Percentiles rank a stretch among this genome's conserved stretches.
Evolutionary conservation across 2,113 vertebrate genomes (phyloP).

Genomic region (Oreocharis arfaki): DNA sequence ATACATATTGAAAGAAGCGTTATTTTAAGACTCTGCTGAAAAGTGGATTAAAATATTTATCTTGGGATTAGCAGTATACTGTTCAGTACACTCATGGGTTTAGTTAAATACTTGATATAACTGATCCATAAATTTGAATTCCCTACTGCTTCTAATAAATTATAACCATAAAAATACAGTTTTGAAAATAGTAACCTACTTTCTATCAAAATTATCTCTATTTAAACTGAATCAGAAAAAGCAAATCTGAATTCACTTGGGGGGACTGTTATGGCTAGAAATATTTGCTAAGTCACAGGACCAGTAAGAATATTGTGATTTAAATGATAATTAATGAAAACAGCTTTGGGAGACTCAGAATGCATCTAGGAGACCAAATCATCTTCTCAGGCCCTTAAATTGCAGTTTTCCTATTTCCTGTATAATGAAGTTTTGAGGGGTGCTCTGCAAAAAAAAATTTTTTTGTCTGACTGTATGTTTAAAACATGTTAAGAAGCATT

Average conservation of each 20-base stretch:
- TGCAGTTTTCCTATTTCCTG: not conserved
- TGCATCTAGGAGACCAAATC: not conserved
- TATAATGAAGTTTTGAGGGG: not conserved
- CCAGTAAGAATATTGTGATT: not conserved
- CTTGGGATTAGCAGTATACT: slow-evolving; percentile 42
- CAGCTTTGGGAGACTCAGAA: not conserved
- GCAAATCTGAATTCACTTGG: not conserved
- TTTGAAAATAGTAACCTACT: slow-evolving; percentile 10
- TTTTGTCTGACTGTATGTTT: not conserved
- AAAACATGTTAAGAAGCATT: not conserved
- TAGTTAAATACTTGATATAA: slow-evolving; percentile 48
- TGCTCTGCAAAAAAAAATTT: not conserved
- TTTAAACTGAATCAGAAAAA: not conserved
- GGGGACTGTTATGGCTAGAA: not conserved
- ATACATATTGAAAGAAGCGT: slow-evolving; percentile 38
- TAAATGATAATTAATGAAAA: slow-evolving; percentile 6
- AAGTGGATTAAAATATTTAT: slow-evolving; percentile 60
- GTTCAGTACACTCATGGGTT: slow-evolving; percentile 23
- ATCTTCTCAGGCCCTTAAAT: not conserved
- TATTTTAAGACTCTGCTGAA: slow-evolving; percentile 41
- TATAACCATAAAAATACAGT: slow-evolving; percentile 14
- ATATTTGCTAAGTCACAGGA: not conserved
- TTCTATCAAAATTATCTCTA: not conserved
- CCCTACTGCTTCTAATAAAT: slow-evolving; percentile 35
- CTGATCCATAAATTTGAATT: slow-evolving; percentile 52